Evolutionary conservation across 2,888 invertebrate genomes (phyloP).

Genomic region (Autographa gamma): DNA sequence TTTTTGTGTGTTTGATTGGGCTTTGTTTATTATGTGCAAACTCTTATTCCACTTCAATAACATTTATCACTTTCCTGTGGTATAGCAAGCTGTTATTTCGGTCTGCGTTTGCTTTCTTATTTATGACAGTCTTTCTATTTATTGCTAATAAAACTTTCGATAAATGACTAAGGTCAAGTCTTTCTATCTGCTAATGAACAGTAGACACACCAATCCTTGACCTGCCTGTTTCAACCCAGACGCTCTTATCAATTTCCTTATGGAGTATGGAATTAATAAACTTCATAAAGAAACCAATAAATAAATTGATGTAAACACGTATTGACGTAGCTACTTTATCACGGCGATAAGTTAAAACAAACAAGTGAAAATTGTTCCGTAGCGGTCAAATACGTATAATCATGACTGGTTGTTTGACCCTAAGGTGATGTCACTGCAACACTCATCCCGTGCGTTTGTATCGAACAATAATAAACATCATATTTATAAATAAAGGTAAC

Average conservation of each 20-base stretch:
- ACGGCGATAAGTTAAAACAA: constrained; percentile 57
- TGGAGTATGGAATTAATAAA: constrained; percentile 55
- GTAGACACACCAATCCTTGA: constrained; percentile 48
- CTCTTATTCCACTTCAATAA: constrained; percentile 18
- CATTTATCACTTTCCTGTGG: constrained; percentile 18
- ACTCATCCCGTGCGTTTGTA: constrained; percentile 36
- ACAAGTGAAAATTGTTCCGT: constrained; percentile 60
- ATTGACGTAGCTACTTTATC: constrained; percentile 71
- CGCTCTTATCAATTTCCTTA: constrained; percentile 69
- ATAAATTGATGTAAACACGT: constrained; percentile 67
- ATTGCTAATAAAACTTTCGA: constrained; percentile 15
- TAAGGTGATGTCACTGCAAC: constrained; percentile 61
- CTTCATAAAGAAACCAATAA: constrained; percentile 58
- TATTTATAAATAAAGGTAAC: constrained; percentile 44
- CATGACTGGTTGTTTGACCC: constrained; percentile 59
- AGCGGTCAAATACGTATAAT: constrained; percentile 64
- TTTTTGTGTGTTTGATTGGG: constrained; percentile 31
- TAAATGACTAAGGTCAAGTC: constrained; percentile 14
- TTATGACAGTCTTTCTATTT: constrained; percentile 2
- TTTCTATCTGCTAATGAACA: constrained; percentile 13
- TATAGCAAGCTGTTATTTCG: not conserved
- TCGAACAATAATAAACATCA: constrained; percentile 51
- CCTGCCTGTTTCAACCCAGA: constrained; percentile 48
- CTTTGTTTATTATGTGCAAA: constrained; percentile 24
- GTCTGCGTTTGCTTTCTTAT: constrained; percentile 8